Conservation (phyloP, 2,797 vertebrate genomes). For the Galagoides demidoff region DNA sequence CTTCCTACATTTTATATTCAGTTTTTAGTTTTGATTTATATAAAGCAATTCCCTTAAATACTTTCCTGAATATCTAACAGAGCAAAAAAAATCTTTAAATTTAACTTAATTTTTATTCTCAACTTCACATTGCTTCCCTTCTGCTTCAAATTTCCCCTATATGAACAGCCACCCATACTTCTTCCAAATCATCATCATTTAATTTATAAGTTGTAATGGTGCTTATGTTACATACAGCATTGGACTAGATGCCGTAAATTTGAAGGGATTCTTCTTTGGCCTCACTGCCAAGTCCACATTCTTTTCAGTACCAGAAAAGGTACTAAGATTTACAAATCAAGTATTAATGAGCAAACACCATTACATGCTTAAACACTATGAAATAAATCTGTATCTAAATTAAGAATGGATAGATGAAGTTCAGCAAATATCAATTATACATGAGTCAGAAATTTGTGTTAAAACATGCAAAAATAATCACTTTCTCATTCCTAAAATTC, state of each 20-base stretch:
- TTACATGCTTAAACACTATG: background rate
- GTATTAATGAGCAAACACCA: background rate
- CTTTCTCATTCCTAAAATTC: conserved; percentile 62
- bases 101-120: conserved; percentile 42
- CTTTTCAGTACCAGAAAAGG: conserved; percentile 18
- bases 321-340: background rate
- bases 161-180: background rate
- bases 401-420: background rate
- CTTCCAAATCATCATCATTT: background rate
- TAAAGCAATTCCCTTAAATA: background rate
- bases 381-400: background rate
- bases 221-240: background rate
- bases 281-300: background rate
- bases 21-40: conserved; percentile 46
- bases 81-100: background rate
- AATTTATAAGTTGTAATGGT: background rate
- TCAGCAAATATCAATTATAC: conserved; percentile 17
- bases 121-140: background rate
- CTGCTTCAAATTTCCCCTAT: background rate
- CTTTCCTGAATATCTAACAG: background rate
- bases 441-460: conserved; percentile 20
- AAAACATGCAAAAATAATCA: conserved; percentile 34
- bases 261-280: background rate
- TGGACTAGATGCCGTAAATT: background rate
- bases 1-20: conserved; percentile 26